Evolutionary conservation across 1,140 invertebrate genomes (phyloP), one percentile per base, ranked within the genome.

Genomic region (Drosophila varians): DNA sequence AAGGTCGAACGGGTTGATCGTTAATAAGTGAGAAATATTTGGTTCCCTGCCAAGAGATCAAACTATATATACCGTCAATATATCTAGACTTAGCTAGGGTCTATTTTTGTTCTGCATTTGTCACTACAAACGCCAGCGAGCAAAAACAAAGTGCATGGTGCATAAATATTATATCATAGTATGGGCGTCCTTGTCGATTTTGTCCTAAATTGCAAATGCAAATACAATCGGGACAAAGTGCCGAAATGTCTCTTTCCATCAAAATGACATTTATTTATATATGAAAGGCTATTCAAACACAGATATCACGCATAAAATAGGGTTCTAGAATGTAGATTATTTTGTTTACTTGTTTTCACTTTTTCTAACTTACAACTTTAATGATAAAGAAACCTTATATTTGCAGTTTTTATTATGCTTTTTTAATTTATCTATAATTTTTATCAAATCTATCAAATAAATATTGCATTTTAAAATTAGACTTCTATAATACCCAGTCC

Each of bases 11-110:
- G 42, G 26, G 40, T 65, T 51, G 25, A 21, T 4, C 36, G 38
- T 64, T 70, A 47, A 47, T 54, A 86, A 55, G 72, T 64, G 43
- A 77, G 40, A 68, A 86, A 76, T 84, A 73, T 54, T 84, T 84
- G 80, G 66, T 51, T 21, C 11, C 9, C 47, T 80, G 80, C 80
- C 80, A 84, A 65, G 40, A 46, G 31, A 74, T 12, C 60, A 53
- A 28, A 52, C 38, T 40, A 52, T 49, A 62, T 23, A 5, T 48
- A n/a, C 25, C 16, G 57, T 21, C 1, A 19, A 46, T 47, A 65
- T 49, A 36, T 68, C 74, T 61, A 51, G 31, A 43, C 69, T 47
- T 47, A 47, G 40, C 62, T 56, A 19, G 51, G 6, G 12, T 49
- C 77, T 79, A 79, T 82, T 79, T 82, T 66, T 23, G 42, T 16